A percentile compares a stretch with the other conserved stretches of the same genome.
These are phyloP conservation scores for Aspidapion aeneum DNA, from an alignment of 2,888 invertebrate genomes.

Conservation along the genomic window DNA sequence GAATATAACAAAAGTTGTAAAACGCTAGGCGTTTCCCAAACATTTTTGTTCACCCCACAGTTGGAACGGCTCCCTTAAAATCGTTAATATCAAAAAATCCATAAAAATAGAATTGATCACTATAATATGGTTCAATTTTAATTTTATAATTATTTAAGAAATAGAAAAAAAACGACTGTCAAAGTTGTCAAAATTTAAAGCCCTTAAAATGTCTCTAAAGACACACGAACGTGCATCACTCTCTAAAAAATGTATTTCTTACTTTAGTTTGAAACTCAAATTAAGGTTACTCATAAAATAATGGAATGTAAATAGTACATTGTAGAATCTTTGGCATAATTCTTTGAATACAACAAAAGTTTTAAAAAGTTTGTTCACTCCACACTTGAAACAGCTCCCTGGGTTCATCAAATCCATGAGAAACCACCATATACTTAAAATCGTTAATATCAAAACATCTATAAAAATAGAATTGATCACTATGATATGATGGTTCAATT, in stretches of 20 bases:
- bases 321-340: no score
- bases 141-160: no score
- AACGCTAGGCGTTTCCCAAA: conserved; percentile 66
- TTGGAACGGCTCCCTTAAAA: conserved; percentile 63
- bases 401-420: conserved; percentile 76
- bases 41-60: conserved; percentile 76
- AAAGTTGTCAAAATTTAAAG: no score
- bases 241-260: no score
- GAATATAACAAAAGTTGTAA: no score
- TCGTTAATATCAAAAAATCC: conserved; percentile 56
- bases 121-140: conserved; percentile 73
- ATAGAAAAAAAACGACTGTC: no score
- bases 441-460: conserved; percentile 56
- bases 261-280: no score
- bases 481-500: conserved; percentile 73
- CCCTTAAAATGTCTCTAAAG: no score
- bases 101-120: conserved; percentile 75
- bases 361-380: conserved; percentile 76
- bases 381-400: conserved; percentile 67
- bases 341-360: no score
- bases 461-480: conserved; percentile 75
- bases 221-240: no score
- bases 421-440: conserved; percentile 73
- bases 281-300: no score
- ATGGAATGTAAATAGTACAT: no score